Base-by-base conservation (phyloP, 2,888 invertebrate genomes). In the Adineta ricciae region DNA sequence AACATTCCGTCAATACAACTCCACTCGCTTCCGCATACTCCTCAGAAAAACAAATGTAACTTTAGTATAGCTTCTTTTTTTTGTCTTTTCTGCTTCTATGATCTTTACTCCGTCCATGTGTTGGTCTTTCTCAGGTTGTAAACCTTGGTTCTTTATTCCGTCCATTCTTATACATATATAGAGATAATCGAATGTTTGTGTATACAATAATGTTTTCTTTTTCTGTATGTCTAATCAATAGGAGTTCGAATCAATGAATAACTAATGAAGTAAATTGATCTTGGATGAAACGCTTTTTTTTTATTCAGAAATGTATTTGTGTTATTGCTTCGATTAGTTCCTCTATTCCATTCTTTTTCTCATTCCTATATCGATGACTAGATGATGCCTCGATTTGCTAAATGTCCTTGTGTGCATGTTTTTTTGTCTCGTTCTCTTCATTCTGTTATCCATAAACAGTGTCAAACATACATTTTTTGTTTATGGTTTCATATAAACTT, bases 1-100 rank as follows among this genome's bases (percentile, higher is more conserved):
- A 41, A 41, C 38, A 78, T 24, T 41, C 41, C 41, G 41, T 78
- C 24, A 78, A 78, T 41, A 78, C 78, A 41, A 78, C 78, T 41
- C 78, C 78, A 41, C 78, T 78, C 24, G 78, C 78, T 41, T 78
- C 78, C 38, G 78, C 78, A 19, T 78, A 78, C n/a, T 78, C 78
- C 24, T 78, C 78, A 1, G 41, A 78, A n/a, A 78, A 78, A 78
- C 78, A 78, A 78, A 78, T 78, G 41, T 78, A 41, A 78, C 3
- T 14, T 41, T 41, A 78, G n/a, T 24, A 78, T 78, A 11, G 41
- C 19, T 41, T 0, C 41, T 24, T 64, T 16, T 64, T 14, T 14
- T 27, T 56, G n/a, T 24, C 32, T 64, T 64, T 64, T 5, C 46
- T 46, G 11, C 46, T 64, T 27, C 27, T 64, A 64, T 64, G 64